Conservation (phyloP, 2,113 vertebrate species). For the Rutilus rutilus region DNA sequence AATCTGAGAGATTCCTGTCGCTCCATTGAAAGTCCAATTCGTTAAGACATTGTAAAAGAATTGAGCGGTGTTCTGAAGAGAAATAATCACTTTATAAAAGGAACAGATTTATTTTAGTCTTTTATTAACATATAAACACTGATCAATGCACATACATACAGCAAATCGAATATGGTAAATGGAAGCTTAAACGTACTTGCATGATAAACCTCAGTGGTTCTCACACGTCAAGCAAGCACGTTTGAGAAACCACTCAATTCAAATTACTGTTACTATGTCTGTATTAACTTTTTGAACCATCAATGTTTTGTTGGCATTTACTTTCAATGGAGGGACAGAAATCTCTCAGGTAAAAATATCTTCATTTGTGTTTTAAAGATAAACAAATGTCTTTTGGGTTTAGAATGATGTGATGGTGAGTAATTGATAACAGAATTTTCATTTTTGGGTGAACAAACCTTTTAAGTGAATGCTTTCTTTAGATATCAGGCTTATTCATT, state of each 20-base stretch:
- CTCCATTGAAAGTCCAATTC: neutral
- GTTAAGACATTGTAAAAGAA: neutral
- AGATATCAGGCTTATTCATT: neutral
- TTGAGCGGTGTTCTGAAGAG: neutral
- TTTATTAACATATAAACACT: neutral
- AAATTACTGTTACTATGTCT: no score
- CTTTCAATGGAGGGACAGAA: neutral
- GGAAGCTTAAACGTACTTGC: no score
- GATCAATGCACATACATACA: no score
- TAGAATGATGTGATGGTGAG: no score
- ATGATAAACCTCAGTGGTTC: no score
- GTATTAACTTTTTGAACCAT: no score
- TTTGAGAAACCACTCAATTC: no score
- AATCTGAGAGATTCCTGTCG: neutral
- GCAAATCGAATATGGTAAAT: no score
- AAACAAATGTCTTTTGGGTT: neutral
- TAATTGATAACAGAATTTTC: neutral
- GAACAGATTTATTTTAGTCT: neutral
- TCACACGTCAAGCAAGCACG: no score
- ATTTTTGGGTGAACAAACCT: neutral
- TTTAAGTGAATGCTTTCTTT: neutral
- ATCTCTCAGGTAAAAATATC: neutral
- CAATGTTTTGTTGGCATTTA: no score
- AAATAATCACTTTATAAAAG: neutral
- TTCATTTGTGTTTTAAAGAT: conserved; percentile 11